Base-by-base conservation (phyloP, 2,888 invertebrate genomes). In the Drosophila nr. perissopoda region DNA sequence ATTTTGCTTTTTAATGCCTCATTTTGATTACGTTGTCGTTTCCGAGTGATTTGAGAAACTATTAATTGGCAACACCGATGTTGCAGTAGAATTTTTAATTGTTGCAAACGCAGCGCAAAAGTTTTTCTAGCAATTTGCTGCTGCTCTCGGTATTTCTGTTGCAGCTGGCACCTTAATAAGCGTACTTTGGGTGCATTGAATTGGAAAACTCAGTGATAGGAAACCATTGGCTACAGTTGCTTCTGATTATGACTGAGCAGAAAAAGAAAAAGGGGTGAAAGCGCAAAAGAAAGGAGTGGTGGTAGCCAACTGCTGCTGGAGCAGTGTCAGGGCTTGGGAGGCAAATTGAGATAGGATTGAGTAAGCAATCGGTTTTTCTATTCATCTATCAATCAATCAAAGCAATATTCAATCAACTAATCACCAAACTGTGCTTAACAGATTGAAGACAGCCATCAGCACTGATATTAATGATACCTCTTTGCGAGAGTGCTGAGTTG, bases 61-160 rank as follows among this genome's bases (percentile, higher is more conserved):
- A 88, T 88, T 88, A 87, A 88, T 87, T 87, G 83, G 80, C 76
- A 78, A 63, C 80, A 70, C 70, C 75, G 69, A 60, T 81, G 78
- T 60, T 57, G 66, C 58, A 52, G 45, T 25, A 42, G 49, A 64
- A 73, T 75, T 84, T 80, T 69, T 76, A 76, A 84, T 85, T 87
- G 83, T 57, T 77, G 78, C 76, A 67, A 80, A 75, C 76, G 78
- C 73, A 64, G 83, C 76, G 73, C 31, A 61, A 72, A 87, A 82
- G 68, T 73, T 81, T 82, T 36, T 27, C 25, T 52, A 59, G 29
- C 45, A 48, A 29, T 67, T 69, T 63, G 18, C 36, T 40, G 40
- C 40, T 42, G n/a, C n/a, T 21, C 8, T 57, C 52, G 49, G 49
- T 60, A 16, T 38, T 72, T 48, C 58, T 70, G 54, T 61, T 68